Percentiles rank a stretch among this genome's conserved stretches.
These are phyloP conservation scores for Trichonephila inaurata DNA, from an alignment of 1,140 invertebrate genomes.

Conservation along the genomic window DNA sequence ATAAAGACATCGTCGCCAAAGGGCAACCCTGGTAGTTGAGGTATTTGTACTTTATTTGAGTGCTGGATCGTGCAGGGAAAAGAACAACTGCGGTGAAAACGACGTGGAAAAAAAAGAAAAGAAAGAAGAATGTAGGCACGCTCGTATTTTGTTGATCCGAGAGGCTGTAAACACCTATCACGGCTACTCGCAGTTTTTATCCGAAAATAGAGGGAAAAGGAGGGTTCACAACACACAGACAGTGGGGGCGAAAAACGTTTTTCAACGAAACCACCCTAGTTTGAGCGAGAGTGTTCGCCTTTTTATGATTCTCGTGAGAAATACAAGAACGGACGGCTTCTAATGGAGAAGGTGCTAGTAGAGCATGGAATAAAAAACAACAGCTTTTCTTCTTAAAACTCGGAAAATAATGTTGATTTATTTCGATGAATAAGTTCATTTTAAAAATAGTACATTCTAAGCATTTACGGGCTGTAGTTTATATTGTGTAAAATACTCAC, in stretches of 20 bases:
- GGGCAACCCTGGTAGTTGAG: slow-evolving; percentile 56
- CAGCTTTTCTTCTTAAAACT: not conserved
- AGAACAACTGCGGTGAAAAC: slow-evolving; percentile 59
- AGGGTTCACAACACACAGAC: no score
- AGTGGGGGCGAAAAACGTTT: slow-evolving; percentile 37
- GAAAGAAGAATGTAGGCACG: slow-evolving; percentile 49
- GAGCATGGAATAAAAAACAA: not conserved
- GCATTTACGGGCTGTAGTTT: not conserved
- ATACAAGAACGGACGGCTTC: slow-evolving; percentile 19
- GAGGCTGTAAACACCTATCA: slow-evolving; percentile 74
- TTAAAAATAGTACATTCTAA: not conserved
- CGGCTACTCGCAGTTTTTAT: slow-evolving; percentile 45
- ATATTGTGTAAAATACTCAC: not conserved
- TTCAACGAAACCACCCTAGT: slow-evolving; percentile 59
- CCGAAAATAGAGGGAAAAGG: slow-evolving; percentile 29
- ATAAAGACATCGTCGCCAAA: not conserved
- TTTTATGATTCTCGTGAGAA: slow-evolving; percentile 73
- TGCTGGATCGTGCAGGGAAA: slow-evolving; percentile 56
- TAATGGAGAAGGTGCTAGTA: slow-evolving; percentile 44
- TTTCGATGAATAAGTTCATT: not conserved
- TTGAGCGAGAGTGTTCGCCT: slow-evolving; percentile 57
- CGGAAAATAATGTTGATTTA: not conserved
- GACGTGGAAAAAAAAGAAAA: slow-evolving; percentile 18
- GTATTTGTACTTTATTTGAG: slow-evolving; percentile 74
- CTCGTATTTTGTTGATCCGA: slow-evolving; percentile 72